Evolutionary conservation across 2,888 invertebrate species (phyloP).

Genomic region (Philhelius pedissequus): DNA sequence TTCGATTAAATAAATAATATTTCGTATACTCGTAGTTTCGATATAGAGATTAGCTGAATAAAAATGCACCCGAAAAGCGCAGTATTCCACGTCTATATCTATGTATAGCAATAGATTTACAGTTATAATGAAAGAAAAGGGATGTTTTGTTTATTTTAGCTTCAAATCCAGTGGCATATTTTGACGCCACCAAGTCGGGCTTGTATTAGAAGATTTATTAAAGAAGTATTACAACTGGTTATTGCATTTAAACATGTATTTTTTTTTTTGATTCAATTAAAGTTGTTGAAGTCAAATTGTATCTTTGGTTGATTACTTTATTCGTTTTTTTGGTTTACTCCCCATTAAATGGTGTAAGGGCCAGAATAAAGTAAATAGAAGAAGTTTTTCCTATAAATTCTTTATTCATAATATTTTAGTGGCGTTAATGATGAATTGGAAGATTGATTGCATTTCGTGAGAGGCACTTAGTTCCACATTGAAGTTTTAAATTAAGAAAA

Average conservation of each 20-base stretch:
- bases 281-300: constrained; percentile 51
- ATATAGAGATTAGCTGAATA: neutral
- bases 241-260: constrained; percentile 36
- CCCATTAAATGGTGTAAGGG: constrained; percentile 40
- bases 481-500: neutral
- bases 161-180: constrained; percentile 63
- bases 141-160: constrained; percentile 57
- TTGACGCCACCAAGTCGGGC: constrained; percentile 67
- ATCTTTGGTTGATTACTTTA: constrained; percentile 26
- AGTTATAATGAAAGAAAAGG: neutral
- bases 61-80: constrained; percentile 36
- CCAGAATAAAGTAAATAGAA: constrained; percentile 50
- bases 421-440: constrained; percentile 57
- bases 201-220: constrained; percentile 52
- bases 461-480: neutral
- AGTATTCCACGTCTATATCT: too few species aligned
- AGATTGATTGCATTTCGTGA: constrained; percentile 52
- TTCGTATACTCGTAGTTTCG: constrained; percentile 4
- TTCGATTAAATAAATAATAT: constrained; percentile 54
- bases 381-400: neutral
- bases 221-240: constrained; percentile 10
- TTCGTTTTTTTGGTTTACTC: neutral
- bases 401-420: constrained; percentile 35
- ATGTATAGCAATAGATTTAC: neutral
- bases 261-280: neutral